Evolutionary conservation across 1,140 invertebrate species (phyloP), one percentile per base, ranked within the genome.

Genomic region (Lepidurus packardi): DNA sequence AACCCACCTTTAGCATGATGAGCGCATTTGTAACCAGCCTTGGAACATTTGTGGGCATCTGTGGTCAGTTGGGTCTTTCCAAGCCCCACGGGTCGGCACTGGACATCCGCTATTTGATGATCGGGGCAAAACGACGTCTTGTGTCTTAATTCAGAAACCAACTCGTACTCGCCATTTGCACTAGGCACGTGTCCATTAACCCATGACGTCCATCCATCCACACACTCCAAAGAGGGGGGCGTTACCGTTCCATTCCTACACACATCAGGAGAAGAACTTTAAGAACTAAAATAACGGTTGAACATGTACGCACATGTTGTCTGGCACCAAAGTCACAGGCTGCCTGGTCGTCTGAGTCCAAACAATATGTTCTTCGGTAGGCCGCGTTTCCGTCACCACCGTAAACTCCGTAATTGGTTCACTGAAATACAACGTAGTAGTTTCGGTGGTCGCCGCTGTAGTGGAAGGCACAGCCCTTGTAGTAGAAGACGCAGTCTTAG

Each of bases 191-290:
- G 78, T 7, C 80, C 78, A 79, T 82, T 86, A 80, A 86, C 84
- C 86, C 86, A 87, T 1, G 82, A 81, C 73, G 85, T 85, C 85
- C 86, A 87, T 7, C 83, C 84, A n/a, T 73, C 78, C n/a, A 78
- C 25, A 73, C 78, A 80, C 13, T 43, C 76, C 2, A 65, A 41
- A 8, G 73, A 10, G 11, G 75, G 43, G 16, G 75, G 76, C 6
- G 53, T 13, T 16, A 21, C n/a, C 53, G 53, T 65, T 13, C 0
- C 53, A 65, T 65, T 65, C 53, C 53, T 65, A 21, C 21, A 3
- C 16, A 21, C 53, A 65, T 13, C 34, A 34, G 34, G 34, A 65
- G 53, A n/a, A 21, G 16, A 65, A 16, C 21, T n/a, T 65, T 65
- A 65, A 65, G 9, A 65, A 21, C 5, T 65, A 65, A 65, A 65